phyloP scores from a whole-genome alignment of 2,113 vertebrate species.

The Spermophilus dauricus region DNA sequence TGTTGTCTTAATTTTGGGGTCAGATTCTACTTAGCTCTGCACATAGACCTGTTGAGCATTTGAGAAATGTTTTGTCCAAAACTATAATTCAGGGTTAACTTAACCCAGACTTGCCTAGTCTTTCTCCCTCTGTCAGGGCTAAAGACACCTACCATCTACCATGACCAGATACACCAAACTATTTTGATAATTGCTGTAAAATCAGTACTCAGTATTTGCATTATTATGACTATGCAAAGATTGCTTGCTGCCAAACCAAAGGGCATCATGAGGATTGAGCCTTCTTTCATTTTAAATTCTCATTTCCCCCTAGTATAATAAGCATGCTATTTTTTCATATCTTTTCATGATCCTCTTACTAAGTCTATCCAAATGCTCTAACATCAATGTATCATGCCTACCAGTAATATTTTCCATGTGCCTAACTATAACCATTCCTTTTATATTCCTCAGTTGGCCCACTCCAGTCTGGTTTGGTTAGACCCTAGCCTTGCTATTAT shows the following conservation, averaged over 20 bases:
- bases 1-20: not conserved
- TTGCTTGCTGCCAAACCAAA: not conserved
- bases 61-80: not conserved
- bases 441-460: not conserved
- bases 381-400: not conserved
- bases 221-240: not conserved
- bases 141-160: not conserved
- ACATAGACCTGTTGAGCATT: not conserved
- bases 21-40: not conserved
- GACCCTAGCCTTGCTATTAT: not conserved
- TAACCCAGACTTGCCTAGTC: not conserved
- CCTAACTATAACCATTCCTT: not conserved
- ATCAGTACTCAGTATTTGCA: not conserved
- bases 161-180: not conserved
- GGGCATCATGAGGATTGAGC: not conserved
- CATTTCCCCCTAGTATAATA: not conserved
- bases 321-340: not conserved
- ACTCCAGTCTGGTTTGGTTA: not conserved
- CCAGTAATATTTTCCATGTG: not conserved
- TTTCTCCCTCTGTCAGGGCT: not conserved
- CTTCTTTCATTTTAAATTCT: constrained; percentile 26
- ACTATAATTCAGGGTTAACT: not conserved
- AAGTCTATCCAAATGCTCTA: not conserved
- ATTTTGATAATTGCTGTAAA: not conserved
- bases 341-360: not conserved